Conservation (phyloP, 2,113 vertebrate genomes). For the Brachyistius frenatus region DNA sequence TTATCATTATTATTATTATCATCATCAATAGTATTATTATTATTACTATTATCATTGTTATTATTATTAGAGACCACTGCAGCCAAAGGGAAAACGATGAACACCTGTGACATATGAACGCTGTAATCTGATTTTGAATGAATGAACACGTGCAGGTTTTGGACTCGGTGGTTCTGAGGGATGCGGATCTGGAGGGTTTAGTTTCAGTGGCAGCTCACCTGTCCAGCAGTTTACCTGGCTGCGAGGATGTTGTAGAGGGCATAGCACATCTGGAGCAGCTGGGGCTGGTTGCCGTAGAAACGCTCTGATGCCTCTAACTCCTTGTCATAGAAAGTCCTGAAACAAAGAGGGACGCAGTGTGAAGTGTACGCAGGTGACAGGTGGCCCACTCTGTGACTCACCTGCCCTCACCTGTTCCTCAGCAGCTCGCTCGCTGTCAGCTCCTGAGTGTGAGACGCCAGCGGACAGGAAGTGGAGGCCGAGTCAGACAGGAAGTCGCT, state of each 20-base stretch:
- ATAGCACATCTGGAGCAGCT: constrained; percentile 90
- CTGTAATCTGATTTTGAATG: too few relatives aligned
- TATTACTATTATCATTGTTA: too few relatives aligned
- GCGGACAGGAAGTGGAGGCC: constrained; percentile 80
- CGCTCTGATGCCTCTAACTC: constrained; percentile 91
- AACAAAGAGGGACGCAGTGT: neutral
- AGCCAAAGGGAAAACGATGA: too few relatives aligned
- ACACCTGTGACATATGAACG: too few relatives aligned
- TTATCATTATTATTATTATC: too few relatives aligned
- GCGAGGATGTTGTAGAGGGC: constrained; percentile 92
- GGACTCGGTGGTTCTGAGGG: too few relatives aligned
- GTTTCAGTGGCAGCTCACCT: constrained; percentile 18
- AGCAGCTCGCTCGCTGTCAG: constrained; percentile 94
- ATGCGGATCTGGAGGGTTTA: too few relatives aligned
- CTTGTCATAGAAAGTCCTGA: constrained; percentile 90
- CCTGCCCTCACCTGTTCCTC: constrained; percentile 87
- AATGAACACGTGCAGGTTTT: too few relatives aligned
- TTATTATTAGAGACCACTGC: too few relatives aligned
- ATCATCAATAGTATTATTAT: too few relatives aligned
- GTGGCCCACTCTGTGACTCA: neutral
- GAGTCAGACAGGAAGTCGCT: constrained; percentile 70
- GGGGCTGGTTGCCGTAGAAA: constrained; percentile 90
- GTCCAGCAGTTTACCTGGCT: constrained; percentile 84
- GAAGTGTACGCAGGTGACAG: neutral
- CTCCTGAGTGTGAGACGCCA: constrained; percentile 87